Base-by-base conservation (phyloP, 2,888 invertebrate genomes). In the Platycheirus albimanus region DNA sequence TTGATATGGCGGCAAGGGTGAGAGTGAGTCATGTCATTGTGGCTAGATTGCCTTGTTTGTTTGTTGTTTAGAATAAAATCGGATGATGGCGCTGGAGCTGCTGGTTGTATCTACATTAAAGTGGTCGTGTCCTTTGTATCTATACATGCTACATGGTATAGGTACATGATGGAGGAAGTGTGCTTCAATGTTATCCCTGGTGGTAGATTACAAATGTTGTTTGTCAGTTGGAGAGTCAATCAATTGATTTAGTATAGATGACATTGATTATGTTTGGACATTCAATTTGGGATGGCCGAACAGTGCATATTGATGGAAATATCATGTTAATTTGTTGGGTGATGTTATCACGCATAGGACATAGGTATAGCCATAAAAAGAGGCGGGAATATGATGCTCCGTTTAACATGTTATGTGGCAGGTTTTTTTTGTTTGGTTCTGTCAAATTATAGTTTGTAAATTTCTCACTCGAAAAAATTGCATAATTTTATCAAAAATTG, bases 201-300 rank as follows among this genome's bases (percentile, higher is more conserved):
- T 19, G 24, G 77, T 45, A 63, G 72, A 83, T 83, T 78, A 83
- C 74, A 69, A 61, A 28, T 78, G 78, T 78, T 78, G 38, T 74
- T 69, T 78, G 67, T 78, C 72, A 45, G 67, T 69, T 11, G 36
- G 51, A 72, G 67, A 83, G 78, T 78, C 63, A 78, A 74, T 74
- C 72, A 83, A 69, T 58, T 77, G 78, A 54, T 69, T 69, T 54
- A 41, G 51, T 63, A 45, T 38, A n/a, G n/a, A 36, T 74, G 83
- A 74, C 78, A 67, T 78, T 83, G 83, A 83, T 74, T 49, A 69
- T 74, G 41, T 83, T 83, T 72, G 64, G 66, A 78, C 67, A 83
- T 45, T 28, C 67, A 69, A 67, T 83, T 83, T 63, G 33, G 58
- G 15, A 43, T 52, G 43, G 20, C 47, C 7, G 30, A 24, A 19